Evolutionary conservation across 2,797 vertebrate genomes (phyloP), one percentile per base, ranked within the genome.

Genomic region (Argentina silus): DNA sequence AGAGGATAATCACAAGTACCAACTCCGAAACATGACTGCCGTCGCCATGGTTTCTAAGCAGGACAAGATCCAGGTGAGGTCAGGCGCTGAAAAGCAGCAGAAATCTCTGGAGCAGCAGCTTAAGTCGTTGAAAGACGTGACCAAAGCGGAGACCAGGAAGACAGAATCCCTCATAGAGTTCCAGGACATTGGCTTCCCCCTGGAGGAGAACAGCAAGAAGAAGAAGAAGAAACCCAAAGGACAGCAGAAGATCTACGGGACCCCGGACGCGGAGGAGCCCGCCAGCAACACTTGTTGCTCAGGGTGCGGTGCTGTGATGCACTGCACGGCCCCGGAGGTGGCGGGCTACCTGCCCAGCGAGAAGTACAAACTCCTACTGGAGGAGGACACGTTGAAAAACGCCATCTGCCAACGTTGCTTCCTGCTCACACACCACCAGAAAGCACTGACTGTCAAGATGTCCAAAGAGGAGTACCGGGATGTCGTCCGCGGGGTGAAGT

Each of bases 291-390:
- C 80, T 12, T 76, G 75, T 81, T 98, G 97, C 78, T 88, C 91
- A 0, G 97, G 97, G 27, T 98, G 97, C 17, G 97, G 97, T 0
- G 96, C 95, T 0, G 15, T 94, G 43, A 89, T 98, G 80, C 96
- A 98, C 76, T 95, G 96, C 89, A 50, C 75, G 0, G 89, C 92
- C 11, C 17, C 86, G 0, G 17, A 27, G 1, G 6, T 87, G 8
- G 94, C 96, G 0, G 97, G 97, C 0, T 98, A 93, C 86, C 50
- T 98, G 62, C 95, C 96, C 57, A 93, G 91, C 1, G 93, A 95
- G 71, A 96, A 96, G 82, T 96, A 84, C 84, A 93, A 82, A 68
- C 63, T 4, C 0, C 77, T 95, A 55, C 42, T 62, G 1, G 64
- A 71, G 67, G 89, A 89, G 8, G 73, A 74, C 3, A 42, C 62